Evolutionary conservation across 1,140 invertebrate species (phyloP).

Genomic region (Capitella teleta): DNA sequence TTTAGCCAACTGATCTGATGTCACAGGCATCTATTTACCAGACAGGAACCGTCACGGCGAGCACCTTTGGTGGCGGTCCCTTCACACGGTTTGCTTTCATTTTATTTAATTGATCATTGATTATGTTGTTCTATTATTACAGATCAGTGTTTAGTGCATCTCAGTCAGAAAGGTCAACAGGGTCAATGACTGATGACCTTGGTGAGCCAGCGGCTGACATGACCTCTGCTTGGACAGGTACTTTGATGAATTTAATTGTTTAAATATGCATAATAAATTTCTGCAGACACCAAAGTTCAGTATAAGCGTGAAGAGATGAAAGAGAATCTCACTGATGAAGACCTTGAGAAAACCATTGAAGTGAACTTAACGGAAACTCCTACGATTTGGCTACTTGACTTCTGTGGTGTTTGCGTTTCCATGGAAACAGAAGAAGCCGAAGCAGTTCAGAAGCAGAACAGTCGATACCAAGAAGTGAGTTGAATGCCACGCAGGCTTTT

Average conservation of each 20-base stretch:
- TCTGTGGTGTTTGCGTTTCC: conserved; percentile 30
- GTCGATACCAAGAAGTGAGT: conserved; percentile 30
- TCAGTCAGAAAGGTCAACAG: conserved; percentile 26
- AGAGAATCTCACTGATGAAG: conserved; percentile 25
- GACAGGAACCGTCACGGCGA: conserved; percentile 22
- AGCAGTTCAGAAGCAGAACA: conserved; percentile 23
- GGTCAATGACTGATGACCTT: conserved; percentile 16
- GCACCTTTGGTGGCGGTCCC: conserved; percentile 36
- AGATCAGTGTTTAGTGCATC: conserved; percentile 37
- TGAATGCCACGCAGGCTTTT: too few species aligned
- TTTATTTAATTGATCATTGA: background rate
- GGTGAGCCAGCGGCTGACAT: conserved; percentile 18
- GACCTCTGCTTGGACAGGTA: conserved; percentile 24
- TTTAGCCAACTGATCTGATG: conserved; percentile 34
- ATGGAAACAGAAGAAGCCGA: conserved; percentile 29
- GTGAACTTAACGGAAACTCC: conserved; percentile 35
- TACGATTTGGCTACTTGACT: conserved; percentile 36
- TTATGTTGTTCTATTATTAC: background rate
- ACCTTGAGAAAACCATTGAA: conserved; percentile 28
- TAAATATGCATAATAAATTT: background rate
- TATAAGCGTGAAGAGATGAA: conserved; percentile 29
- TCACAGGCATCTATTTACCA: conserved; percentile 34
- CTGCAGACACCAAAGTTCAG: conserved; percentile 18
- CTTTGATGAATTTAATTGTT: background rate
- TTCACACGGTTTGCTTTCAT: conserved; percentile 25